Base-by-base conservation (phyloP, 1,140 invertebrate species). In the Cecropterus lyciades region DNA sequence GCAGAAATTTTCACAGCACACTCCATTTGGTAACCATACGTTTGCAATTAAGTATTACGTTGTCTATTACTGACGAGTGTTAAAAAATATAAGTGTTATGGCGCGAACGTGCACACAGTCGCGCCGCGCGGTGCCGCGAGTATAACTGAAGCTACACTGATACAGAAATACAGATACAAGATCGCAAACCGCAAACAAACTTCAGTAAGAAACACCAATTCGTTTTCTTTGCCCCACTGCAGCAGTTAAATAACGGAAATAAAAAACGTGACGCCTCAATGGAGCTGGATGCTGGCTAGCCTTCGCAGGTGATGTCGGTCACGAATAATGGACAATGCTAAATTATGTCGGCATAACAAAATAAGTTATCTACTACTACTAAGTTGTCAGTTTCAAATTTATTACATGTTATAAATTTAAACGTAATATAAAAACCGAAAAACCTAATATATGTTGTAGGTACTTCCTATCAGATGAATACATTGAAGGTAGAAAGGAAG, bases 81-180 rank as follows among this genome's bases (percentile, higher is more conserved):
- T 27, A 40, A 55, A 55, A 51, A 62, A n/a, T n/a, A n/a, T 15
- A 51, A 51, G 33, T 45, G 24, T 45, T 20, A 59, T 24, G 37
- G 46, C 65, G 42, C 73, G 67, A 67, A 62, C 60, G 27, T 30
- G 27, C 67, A 46, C 75, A 82, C 80, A 74, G 24, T 77, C 84
- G 75, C 66, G 68, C 79, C 30, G 75, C 73, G 72, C 75, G 77
- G 74, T 74, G 80, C 72, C 75, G 71, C 79, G 70, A 71, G 68
- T 75, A 67, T 68, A 55, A 89, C 87, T 89, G 85, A 84, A 75
- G 70, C 72, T 62, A 30, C n/a, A 46, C 59, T 46, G 37, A 45
- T 45, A 69, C 20, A 24, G 20, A n/a, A 42, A 27, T 30, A 55
- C 16, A 5, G 37, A 66, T 59, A 64, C 45, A 45, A 45, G 33